Base-by-base conservation (phyloP, 2,888 invertebrate genomes). In the Linhomoeus sp. region DNA sequence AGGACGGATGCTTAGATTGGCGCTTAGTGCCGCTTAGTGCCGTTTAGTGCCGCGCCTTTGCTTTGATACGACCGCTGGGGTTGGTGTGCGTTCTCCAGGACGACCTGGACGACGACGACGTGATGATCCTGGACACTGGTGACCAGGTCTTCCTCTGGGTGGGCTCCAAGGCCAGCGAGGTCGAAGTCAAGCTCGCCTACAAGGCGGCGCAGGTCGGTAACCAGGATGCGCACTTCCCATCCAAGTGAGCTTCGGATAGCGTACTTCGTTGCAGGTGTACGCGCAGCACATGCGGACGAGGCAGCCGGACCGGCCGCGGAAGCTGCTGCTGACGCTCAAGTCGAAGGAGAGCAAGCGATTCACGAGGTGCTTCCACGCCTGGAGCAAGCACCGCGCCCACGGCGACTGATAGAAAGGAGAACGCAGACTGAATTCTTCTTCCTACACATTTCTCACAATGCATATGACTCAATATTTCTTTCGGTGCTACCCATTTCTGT, bases 41-140 rank as follows among this genome's bases (percentile, higher is more conserved):
- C n/a, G n/a, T n/a, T n/a, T n/a, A n/a, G n/a, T n/a, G n/a, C n/a
- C n/a, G n/a, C n/a, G n/a, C n/a, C n/a, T n/a, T n/a, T n/a, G n/a
- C n/a, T n/a, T n/a, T n/a, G n/a, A n/a, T n/a, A n/a, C n/a, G n/a
- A n/a, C n/a, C n/a, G n/a, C n/a, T n/a, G n/a, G n/a, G n/a, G n/a
- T n/a, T n/a, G n/a, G n/a, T n/a, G n/a, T n/a, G n/a, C n/a, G n/a
- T n/a, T n/a, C n/a, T 29, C 12, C 67, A 88, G 81, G 97, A 97
- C 66, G 97, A 97, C 70, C 73, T 97, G 56, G 92, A 92, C 1
- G 94, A 97, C 69, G 94, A 99, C 66, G 97, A 99, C 68, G 92
- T 97, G 36, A 97, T 97, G 97, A 86, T 97, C 55, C 72, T 97
- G 56, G 97, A 99, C 69, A 94, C 88, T 65, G 97, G 97, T 3